Evolutionary conservation across 2,113 vertebrate species (phyloP).

Genomic region (Scortum barcoo): DNA sequence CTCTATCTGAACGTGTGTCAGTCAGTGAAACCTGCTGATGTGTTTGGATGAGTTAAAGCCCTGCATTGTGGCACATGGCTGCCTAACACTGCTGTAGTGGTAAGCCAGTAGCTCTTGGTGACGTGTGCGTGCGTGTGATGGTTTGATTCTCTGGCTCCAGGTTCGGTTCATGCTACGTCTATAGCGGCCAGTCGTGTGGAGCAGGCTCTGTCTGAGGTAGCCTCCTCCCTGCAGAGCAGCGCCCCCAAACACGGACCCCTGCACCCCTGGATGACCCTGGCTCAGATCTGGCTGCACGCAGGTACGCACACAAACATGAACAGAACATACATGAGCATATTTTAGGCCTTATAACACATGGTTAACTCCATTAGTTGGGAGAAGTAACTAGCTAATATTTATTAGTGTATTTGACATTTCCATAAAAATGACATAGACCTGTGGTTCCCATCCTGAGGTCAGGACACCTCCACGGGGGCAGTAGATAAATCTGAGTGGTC

Average conservation of each 20-base stretch:
- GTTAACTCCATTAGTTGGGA: neutral
- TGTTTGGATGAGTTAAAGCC: constrained; percentile 42
- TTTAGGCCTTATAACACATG: no score
- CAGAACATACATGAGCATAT: neutral
- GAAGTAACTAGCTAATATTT: neutral
- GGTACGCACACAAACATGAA: constrained; percentile 79
- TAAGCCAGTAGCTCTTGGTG: neutral
- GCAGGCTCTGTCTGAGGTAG: constrained; percentile 96
- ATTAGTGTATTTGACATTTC: neutral
- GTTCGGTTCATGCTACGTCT: constrained; percentile 95
- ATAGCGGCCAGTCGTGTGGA: constrained; percentile 98
- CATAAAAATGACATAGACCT: neutral
- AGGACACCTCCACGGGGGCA: neutral
- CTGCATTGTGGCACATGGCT: constrained; percentile 42
- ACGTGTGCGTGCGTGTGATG: neutral
- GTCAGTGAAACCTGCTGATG: constrained; percentile 29
- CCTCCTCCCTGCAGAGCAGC: constrained; percentile 97
- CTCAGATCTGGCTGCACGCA: constrained; percentile 99
- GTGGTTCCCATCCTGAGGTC: neutral
- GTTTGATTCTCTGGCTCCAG: constrained; percentile 73
- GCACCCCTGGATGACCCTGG: constrained; percentile 99
- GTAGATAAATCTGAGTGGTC: neutral
- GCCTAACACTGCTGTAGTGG: constrained; percentile 21
- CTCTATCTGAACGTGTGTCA: neutral
- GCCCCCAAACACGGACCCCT: constrained; percentile 95